phyloP scores from a whole-genome alignment of 2,888 invertebrate genomes.

The Nemurella pictetii region DNA sequence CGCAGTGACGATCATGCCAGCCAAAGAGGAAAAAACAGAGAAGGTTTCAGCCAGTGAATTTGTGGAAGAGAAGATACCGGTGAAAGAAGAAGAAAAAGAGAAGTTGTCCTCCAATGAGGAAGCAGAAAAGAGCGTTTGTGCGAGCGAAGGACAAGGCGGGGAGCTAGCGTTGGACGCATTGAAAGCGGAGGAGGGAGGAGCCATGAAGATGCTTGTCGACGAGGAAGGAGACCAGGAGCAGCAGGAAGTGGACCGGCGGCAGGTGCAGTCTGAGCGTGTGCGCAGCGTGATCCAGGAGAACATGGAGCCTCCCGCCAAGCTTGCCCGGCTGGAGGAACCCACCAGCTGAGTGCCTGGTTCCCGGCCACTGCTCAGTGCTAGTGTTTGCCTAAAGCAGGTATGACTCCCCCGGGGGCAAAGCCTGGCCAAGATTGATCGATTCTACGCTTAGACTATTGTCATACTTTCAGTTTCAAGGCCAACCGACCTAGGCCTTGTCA shows the following conservation, averaged over 20 bases:
- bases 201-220: not conserved
- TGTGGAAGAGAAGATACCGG: too few relatives aligned
- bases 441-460: too few relatives aligned
- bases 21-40: not conserved
- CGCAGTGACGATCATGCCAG: too few relatives aligned
- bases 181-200: not conserved
- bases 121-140: too few relatives aligned
- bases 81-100: too few relatives aligned
- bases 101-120: not conserved
- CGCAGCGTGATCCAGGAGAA: conserved; percentile 19
- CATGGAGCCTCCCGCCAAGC: not conserved
- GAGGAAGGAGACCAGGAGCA: not conserved
- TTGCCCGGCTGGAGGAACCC: not conserved
- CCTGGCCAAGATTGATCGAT: too few relatives aligned
- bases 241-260: not conserved
- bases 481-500: too few relatives aligned
- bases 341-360: conserved; percentile 64
- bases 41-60: not conserved
- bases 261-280: conserved; percentile 12
- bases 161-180: not conserved
- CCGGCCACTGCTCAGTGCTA: too few relatives aligned
- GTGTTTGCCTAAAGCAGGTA: too few relatives aligned
- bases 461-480: too few relatives aligned
- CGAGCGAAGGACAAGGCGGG: too few relatives aligned
- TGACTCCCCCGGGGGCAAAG: too few relatives aligned